Conservation (phyloP, 2,888 invertebrate genomes). For the Cephus spinipes region DNA sequence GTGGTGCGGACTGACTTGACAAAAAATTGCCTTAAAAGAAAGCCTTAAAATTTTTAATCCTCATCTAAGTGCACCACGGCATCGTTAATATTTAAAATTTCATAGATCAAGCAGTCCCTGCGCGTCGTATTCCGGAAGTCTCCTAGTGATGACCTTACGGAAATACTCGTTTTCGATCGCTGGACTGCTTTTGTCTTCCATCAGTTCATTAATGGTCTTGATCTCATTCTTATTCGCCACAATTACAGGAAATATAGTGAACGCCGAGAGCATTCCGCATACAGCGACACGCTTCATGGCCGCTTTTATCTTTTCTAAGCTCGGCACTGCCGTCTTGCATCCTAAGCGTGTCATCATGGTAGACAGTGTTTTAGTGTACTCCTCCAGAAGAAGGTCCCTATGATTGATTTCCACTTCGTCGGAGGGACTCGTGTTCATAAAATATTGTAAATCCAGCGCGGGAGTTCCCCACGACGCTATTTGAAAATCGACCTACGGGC, state of each 20-base stretch:
- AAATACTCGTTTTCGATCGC: slow-evolving; percentile 31
- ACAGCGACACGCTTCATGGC: slow-evolving; percentile 34
- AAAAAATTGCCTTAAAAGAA: too few species aligned
- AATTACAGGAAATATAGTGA: slow-evolving; percentile 47
- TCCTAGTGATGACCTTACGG: slow-evolving; percentile 39
- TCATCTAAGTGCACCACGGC: too few species aligned
- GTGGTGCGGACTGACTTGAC: too few species aligned
- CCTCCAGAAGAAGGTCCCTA: slow-evolving; percentile 39
- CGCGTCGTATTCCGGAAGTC: slow-evolving; percentile 43
- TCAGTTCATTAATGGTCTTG: slow-evolving; percentile 46
- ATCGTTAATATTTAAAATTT: not conserved
- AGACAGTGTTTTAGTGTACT: slow-evolving; percentile 42
- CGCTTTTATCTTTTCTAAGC: slow-evolving; percentile 36
- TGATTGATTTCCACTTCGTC: slow-evolving; percentile 37
- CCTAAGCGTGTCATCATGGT: slow-evolving; percentile 44
- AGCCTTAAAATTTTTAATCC: too few species aligned
- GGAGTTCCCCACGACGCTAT: slow-evolving; percentile 64
- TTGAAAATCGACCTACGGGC: slow-evolving; percentile 68
- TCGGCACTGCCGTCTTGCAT: slow-evolving; percentile 49
- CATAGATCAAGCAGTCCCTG: slow-evolving; percentile 49
- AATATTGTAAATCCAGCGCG: slow-evolving; percentile 67
- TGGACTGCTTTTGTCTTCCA: slow-evolving; percentile 35
- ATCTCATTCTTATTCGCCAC: slow-evolving; percentile 43
- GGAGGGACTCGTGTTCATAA: slow-evolving; percentile 62
- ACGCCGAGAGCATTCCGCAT: slow-evolving; percentile 43